Conservation (phyloP, 2,797 vertebrate genomes). For the Distichodus sexfasciatus region DNA sequence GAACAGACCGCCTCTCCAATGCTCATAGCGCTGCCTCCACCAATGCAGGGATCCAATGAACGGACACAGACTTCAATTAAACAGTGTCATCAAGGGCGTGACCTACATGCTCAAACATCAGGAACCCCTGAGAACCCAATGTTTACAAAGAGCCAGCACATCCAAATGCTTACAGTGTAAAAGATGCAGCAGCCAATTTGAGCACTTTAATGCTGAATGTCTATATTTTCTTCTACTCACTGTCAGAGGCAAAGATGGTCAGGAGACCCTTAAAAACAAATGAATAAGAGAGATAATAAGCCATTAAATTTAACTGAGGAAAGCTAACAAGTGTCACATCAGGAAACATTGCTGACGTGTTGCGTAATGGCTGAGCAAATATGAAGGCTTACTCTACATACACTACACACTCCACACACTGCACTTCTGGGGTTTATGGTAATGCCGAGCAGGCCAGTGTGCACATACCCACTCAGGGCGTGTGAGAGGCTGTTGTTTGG, state of each 20-base stretch:
- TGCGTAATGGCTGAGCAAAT: not conserved
- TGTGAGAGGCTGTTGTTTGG: constrained; percentile 69
- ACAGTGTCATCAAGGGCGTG: not conserved
- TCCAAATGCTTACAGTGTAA: too few species aligned
- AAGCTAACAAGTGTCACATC: not conserved
- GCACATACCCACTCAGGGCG: constrained; percentile 28
- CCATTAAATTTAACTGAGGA: not conserved
- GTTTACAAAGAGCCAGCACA: too few species aligned
- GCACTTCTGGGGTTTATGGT: not conserved
- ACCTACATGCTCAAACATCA: not conserved
- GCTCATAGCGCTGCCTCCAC: constrained; percentile 13
- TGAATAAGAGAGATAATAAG: not conserved
- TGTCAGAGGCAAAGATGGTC: too few species aligned
- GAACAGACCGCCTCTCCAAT: constrained; percentile 8
- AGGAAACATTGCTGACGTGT: not conserved
- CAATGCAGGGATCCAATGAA: not conserved
- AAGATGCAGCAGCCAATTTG: too few species aligned
- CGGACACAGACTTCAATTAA: not conserved
- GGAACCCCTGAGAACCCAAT: not conserved
- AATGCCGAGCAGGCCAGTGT: not conserved
- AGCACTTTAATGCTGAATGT: too few species aligned
- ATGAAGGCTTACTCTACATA: not conserved
- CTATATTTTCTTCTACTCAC: too few species aligned
- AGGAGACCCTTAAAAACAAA: not conserved
- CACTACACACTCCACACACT: too few species aligned